Evolutionary conservation across 2,113 vertebrate species (phyloP), one percentile per base, ranked within the genome.

Genomic region (Microcebus lehilahytsara): DNA sequence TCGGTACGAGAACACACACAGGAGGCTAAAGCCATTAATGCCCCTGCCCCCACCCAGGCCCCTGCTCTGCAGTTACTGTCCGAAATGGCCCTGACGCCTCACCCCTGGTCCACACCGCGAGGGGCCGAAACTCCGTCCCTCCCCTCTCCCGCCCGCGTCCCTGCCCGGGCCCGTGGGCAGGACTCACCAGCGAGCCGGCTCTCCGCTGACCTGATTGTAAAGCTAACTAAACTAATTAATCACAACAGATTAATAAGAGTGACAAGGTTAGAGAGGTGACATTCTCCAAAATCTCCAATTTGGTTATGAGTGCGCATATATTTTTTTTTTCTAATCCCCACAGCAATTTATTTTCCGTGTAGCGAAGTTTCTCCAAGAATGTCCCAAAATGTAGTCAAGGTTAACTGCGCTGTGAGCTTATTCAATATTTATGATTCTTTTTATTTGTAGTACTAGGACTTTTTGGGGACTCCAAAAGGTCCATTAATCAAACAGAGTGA

Each of bases 401-500:
- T 99, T 99, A 99, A 98, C 96, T 91, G 96, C 97, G 96, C 98
- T 96, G 97, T 95, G 98, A 98, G 98, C 98, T 99, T 98, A 98
- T 99, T 99, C 98, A 99, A 98, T 99, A 99, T 99, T 99, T 99
- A 99, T 98, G 98, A 98, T 98, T 98, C 98, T 98, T 99, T 98
- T 98, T 99, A 99, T 98, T 99, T 99, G 98, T 98, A 98, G 95
- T 97, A 97, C 98, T 97, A 98, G 98, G 98, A 98, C 98, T 98
- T 99, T 98, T 98, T 96, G 98, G 98, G 98, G 98, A 98, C 97
- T 99, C 98, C 98, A 98, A 98, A 98, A 98, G 99, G 98, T 98
- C 99, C 99, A 99, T 99, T 99, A 99, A 99, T 99, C 99, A 99
- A 99, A 99, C 98, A 98, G 98, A 99, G 98, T 99, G 99, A 99